Evolutionary conservation across 2,113 vertebrate species (phyloP).

Genomic region (Callaeas wilsoni): DNA sequence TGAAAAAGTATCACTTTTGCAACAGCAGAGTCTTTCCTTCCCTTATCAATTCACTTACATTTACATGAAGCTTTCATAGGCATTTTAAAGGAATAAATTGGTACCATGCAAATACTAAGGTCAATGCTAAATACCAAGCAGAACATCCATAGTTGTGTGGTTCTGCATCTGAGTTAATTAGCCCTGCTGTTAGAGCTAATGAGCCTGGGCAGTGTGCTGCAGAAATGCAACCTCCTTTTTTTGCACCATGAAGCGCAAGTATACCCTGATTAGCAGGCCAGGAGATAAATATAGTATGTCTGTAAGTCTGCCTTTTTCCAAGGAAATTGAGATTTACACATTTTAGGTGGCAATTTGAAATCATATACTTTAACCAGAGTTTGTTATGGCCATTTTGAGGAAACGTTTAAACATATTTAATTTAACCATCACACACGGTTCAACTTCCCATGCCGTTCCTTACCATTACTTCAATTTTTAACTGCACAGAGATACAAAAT

Average conservation of each 20-base stretch:
- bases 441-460: neutral
- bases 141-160: neutral
- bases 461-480: neutral
- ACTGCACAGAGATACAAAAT: neutral
- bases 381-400: neutral
- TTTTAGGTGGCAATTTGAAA: neutral
- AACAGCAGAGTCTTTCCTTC: neutral
- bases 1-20: neutral
- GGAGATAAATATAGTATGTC: neutral
- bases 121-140: neutral
- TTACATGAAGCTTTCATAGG: neutral
- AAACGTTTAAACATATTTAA: neutral
- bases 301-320: neutral
- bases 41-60: neutral
- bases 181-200: neutral
- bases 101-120: neutral
- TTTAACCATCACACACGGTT: neutral
- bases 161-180: neutral
- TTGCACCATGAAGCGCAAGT: neutral
- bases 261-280: neutral
- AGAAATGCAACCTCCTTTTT: neutral
- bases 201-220: neutral
- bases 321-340: neutral
- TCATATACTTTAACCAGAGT: neutral
- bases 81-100: neutral